phyloP scores from a whole-genome alignment of 2,797 vertebrate genomes.

The Sternarchorhynchus goeldii region DNA sequence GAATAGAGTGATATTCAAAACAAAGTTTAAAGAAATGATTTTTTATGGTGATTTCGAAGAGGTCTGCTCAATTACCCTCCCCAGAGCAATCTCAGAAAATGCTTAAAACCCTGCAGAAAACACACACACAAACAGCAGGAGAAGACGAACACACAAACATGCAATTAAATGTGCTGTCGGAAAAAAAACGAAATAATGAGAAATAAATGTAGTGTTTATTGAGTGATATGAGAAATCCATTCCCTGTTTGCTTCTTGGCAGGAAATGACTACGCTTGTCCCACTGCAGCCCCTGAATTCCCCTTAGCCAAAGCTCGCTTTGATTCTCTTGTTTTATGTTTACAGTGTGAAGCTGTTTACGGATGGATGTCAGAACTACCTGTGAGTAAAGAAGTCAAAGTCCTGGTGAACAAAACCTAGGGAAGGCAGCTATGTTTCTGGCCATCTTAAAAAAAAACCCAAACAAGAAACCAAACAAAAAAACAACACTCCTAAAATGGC shows the following conservation, averaged over 20 bases:
- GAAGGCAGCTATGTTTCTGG: neutral
- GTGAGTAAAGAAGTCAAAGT: constrained; percentile 38
- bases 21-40: constrained; percentile 67
- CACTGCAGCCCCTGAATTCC: neutral
- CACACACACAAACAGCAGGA: constrained; percentile 21
- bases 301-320: constrained; percentile 19
- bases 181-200: neutral
- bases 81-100: constrained; percentile 66
- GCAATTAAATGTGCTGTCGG: neutral
- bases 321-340: constrained; percentile 35
- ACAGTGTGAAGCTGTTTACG: constrained; percentile 24
- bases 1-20: constrained; percentile 65
- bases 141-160: constrained; percentile 20
- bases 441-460: neutral
- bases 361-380: constrained; percentile 36
- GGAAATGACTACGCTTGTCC: neutral
- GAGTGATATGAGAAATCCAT: constrained; percentile 22
- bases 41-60: constrained; percentile 65
- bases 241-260: constrained; percentile 9
- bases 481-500: too few relatives aligned
- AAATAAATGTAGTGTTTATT: constrained; percentile 11
- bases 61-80: constrained; percentile 65
- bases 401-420: constrained; percentile 13
- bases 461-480: too few relatives aligned
- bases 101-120: constrained; percentile 54